phyloP scores from a whole-genome alignment of 2,797 vertebrate genomes.

The Clarias fuscus region DNA sequence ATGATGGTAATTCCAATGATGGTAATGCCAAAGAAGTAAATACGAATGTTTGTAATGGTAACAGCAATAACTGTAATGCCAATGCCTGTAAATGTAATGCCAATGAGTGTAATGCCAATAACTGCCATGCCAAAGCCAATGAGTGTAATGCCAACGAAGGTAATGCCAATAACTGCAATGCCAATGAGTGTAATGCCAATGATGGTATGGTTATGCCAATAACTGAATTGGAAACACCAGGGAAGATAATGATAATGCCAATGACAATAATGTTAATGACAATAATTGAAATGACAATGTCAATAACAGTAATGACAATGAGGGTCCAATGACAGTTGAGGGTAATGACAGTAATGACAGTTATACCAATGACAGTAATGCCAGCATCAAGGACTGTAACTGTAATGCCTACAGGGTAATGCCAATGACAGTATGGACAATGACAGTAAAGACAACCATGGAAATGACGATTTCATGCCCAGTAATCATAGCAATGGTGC shows the following conservation, averaged over 20 bases:
- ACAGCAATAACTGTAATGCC: not conserved
- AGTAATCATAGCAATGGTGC: too few species aligned
- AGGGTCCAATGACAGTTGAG: not conserved
- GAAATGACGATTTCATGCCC: too few species aligned
- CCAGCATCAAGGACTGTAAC: too few species aligned
- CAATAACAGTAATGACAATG: not conserved
- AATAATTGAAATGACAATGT: not conserved
- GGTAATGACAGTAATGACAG: not conserved
- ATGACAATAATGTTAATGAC: not conserved
- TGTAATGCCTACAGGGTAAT: too few species aligned
- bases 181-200: not conserved
- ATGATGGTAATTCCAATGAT: not conserved
- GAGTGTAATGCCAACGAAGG: not conserved
- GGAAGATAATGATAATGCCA: not conserved
- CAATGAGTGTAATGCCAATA: not conserved
- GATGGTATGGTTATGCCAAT: accelerated
- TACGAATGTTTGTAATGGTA: not conserved
- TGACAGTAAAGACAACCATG: not conserved
- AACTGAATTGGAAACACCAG: not conserved
- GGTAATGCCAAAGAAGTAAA: not conserved
- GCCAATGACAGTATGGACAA: not conserved
- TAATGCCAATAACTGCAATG: not conserved
- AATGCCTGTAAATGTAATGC: not conserved
- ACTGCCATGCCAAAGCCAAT: not conserved
- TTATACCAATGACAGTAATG: too few species aligned